Base-by-base conservation (phyloP, 2,888 invertebrate genomes). In the Calephelis perditalis region DNA sequence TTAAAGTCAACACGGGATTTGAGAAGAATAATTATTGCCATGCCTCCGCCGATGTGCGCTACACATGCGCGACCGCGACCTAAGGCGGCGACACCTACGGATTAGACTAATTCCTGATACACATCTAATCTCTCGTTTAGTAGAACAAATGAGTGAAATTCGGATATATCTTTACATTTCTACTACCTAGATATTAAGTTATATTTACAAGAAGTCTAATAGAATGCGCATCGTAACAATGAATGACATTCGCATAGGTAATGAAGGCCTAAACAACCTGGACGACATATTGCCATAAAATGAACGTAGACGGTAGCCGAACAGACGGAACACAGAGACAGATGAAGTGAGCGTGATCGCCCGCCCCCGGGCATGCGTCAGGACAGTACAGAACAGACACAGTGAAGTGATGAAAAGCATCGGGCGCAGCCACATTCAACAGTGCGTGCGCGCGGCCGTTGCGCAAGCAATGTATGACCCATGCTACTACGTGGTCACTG, bases 351-450 rank as follows among this genome's bases (percentile, higher is more conserved):
- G 89, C 86, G 88, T 88, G 88, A 88, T 84, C 81, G 87, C 85
- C 88, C 88, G 81, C 85, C 81, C 78, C 81, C 84, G 88, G 88
- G 88, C 89, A 88, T 88, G 89, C 88, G 85, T 88, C 88, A 82
- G 88, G 86, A 88, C 86, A 89, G 86, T 77, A 73, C 87, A 87
- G 88, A 77, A 88, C 87, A 88, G 86, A 88, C 85, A 86, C 83
- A 88, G 88, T 89, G 89, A 90, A 87, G 86, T 86, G 85, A 89
- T 89, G 89, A 88, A 78, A 90, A 89, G 89, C 89, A 75, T 88
- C 88, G 89, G 89, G 88, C 88, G 86, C 89, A 89, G 89, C 88
- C 89, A 89, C 89, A 89, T 87, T 84, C 79, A 89, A 86, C 87
- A 87, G 85, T 84, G 87, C 86, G 88, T 82, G 86, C 85, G 86